These are phyloP conservation scores for Zapus hudsonius DNA, from an alignment of 2,113 vertebrate genomes.

Conservation along the genomic window DNA sequence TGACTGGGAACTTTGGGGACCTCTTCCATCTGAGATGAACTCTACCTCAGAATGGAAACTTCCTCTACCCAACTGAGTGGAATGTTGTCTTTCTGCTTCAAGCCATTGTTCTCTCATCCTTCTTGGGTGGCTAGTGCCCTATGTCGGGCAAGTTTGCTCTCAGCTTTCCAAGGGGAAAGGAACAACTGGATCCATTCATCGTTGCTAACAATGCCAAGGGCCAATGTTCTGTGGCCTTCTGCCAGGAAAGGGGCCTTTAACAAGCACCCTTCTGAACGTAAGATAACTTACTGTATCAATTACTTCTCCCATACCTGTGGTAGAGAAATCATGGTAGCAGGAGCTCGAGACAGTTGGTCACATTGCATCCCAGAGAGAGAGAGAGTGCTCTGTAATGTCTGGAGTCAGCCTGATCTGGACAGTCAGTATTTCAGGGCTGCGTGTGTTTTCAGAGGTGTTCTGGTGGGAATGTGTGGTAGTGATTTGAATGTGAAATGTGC, in stretches of 20 bases:
- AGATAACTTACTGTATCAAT: background rate
- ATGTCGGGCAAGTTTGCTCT: background rate
- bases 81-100: background rate
- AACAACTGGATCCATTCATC: background rate
- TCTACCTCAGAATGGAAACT: background rate
- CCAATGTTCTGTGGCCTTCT: background rate
- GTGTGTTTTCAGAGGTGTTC: background rate
- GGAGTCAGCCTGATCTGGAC: background rate
- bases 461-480: background rate
- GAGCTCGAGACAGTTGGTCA: background rate
- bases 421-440: background rate
- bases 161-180: background rate
- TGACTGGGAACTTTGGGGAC: background rate
- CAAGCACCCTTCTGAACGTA: background rate
- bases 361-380: background rate
- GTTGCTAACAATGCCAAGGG: background rate
- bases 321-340: background rate
- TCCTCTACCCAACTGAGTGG: background rate
- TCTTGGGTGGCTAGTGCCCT: background rate
- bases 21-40: background rate
- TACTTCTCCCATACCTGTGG: background rate
- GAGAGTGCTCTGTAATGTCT: background rate
- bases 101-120: background rate
- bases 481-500: no score
- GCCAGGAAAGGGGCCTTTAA: background rate